A percentile compares a stretch with the other conserved stretches of the same genome.
Conservation (phyloP, 1,140 invertebrate species). For the Homalodisca vitripennis region DNA sequence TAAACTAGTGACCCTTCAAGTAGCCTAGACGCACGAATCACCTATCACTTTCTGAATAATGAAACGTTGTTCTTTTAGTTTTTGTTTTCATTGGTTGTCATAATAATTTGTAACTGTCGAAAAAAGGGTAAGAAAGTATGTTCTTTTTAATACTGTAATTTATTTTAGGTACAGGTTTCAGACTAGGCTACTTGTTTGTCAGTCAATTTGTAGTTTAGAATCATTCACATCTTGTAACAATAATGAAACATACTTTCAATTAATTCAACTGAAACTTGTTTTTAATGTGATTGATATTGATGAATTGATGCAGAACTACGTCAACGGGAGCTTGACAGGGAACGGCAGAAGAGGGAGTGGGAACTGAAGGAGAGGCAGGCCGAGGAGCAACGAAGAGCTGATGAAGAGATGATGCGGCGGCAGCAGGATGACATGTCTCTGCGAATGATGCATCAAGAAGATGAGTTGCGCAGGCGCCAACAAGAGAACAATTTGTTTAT, state of each 20-base stretch:
- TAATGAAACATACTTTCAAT: not conserved
- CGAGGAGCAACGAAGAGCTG: conserved; percentile 74
- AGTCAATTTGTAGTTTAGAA: not conserved
- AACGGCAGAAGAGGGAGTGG: conserved; percentile 83
- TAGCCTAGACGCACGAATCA: too few species aligned
- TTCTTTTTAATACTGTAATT: too few species aligned
- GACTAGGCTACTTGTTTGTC: not conserved
- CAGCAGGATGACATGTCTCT: conserved; percentile 73
- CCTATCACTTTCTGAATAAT: too few species aligned
- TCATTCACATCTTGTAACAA: too few species aligned
- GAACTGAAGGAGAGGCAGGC: conserved; percentile 82
- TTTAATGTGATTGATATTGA: too few species aligned
- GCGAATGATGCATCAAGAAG: conserved; percentile 72
- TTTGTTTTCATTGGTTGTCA: too few species aligned
- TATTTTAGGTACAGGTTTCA: not conserved
- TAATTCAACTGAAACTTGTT: not conserved
- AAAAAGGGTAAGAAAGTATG: too few species aligned
- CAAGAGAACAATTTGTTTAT: conserved; percentile 80
- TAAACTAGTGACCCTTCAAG: too few species aligned
- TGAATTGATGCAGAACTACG: conserved; percentile 72
- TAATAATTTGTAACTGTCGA: too few species aligned
- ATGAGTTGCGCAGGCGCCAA: conserved; percentile 75
- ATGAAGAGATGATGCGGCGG: conserved; percentile 67
- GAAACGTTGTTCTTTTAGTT: too few species aligned
- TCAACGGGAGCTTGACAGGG: conserved; percentile 81